Percentiles rank a stretch among this genome's conserved stretches.
Conservation (phyloP, 2,113 vertebrate species). For the Aleadryas rufinucha region DNA sequence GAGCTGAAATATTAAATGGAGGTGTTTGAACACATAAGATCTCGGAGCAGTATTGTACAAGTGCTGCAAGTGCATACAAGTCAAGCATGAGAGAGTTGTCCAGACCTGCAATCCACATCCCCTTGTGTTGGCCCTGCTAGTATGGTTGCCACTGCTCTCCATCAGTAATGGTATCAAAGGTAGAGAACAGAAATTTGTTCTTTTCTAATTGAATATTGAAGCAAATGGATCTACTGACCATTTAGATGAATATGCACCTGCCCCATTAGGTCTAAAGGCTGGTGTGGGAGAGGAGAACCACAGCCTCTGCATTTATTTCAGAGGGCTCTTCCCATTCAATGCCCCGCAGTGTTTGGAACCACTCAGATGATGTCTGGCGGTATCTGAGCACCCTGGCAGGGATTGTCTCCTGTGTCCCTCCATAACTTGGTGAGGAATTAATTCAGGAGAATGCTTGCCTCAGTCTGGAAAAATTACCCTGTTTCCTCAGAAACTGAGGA, state of each 20-base stretch:
- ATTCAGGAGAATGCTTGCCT: neutral
- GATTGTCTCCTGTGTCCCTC: neutral
- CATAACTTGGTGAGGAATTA: neutral
- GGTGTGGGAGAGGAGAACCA: neutral
- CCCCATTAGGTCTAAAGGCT: accelerated
- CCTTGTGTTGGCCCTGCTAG: neutral
- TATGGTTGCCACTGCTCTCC: accelerated
- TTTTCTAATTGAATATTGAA: neutral
- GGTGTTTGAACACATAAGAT: neutral
- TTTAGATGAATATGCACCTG: neutral
- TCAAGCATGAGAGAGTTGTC: neutral
- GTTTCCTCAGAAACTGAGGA: neutral
- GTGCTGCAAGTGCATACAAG: neutral
- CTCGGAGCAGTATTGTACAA: neutral
- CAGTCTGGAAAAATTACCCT: neutral
- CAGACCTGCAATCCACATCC: neutral
- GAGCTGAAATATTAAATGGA: constrained; percentile 36
- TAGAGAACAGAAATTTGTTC: neutral
- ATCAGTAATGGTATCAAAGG: neutral
- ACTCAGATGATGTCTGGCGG: neutral
- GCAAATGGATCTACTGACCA: neutral
- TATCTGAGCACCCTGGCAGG: neutral
- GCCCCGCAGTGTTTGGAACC: accelerated
- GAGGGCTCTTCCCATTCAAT: neutral
- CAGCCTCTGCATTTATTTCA: neutral